Conservation (phyloP, 2,888 invertebrate species). For the Latheticus oryzae region DNA sequence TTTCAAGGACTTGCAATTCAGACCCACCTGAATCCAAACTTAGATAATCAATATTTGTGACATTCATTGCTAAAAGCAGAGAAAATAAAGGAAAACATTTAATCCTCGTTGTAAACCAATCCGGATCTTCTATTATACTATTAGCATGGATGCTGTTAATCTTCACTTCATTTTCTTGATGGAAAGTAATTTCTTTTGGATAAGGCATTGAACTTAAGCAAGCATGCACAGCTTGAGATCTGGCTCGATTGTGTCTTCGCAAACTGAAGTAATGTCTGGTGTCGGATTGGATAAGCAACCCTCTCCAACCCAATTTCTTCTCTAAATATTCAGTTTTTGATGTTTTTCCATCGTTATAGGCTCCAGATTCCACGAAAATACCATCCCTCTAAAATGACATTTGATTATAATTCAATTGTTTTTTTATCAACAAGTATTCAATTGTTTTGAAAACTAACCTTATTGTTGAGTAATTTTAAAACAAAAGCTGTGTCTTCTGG, state of each 20-base stretch:
- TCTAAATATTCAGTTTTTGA: constrained; percentile 80
- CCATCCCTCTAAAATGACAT: constrained; percentile 71
- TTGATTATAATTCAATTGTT: not conserved
- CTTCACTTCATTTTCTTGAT: constrained; percentile 64
- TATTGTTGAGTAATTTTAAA: constrained; percentile 64
- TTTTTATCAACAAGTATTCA: constrained; percentile 5
- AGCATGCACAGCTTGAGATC: constrained; percentile 77
- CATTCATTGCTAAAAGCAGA: constrained; percentile 80
- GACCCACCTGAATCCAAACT: constrained; percentile 73
- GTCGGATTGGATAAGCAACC: constrained; percentile 81
- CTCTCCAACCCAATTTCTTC: constrained; percentile 78
- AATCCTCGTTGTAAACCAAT: constrained; percentile 77
- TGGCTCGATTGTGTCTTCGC: constrained; percentile 70
- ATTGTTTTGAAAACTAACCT: constrained; percentile 59
- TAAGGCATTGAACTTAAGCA: constrained; percentile 82
- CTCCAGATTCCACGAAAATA: constrained; percentile 78
- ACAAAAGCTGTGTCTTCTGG: constrained; percentile 68
- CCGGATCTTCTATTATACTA: constrained; percentile 68
- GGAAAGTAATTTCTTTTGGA: constrained; percentile 76
- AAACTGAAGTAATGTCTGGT: constrained; percentile 80
- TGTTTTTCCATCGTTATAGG: constrained; percentile 70
- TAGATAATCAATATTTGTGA: constrained; percentile 76
- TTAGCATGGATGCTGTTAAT: constrained; percentile 68
- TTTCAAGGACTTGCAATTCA: constrained; percentile 69
- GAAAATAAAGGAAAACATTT: constrained; percentile 89